Evolutionary conservation across 1,140 invertebrate genomes (phyloP).

Genomic region (Epicauta chinensis): DNA sequence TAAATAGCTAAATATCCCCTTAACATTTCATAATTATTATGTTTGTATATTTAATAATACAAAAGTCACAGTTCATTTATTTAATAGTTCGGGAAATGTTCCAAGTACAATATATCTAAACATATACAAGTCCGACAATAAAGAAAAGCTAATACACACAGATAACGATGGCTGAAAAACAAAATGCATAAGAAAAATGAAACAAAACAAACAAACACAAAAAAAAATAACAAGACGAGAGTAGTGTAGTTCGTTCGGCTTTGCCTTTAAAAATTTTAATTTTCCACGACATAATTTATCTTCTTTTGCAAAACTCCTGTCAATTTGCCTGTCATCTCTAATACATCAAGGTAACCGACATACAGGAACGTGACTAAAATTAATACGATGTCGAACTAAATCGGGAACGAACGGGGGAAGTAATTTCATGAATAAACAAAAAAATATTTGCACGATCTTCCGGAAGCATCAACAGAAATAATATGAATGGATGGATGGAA

Average conservation of each 20-base stretch:
- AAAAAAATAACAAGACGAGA: conserved; percentile 9
- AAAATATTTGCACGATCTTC: conserved; percentile 6
- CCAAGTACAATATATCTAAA: no score
- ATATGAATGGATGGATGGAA: no score
- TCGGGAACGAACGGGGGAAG: conserved; percentile 23
- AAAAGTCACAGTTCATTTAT: no score
- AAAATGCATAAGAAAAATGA: background rate
- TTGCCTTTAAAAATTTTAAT: conserved; percentile 28
- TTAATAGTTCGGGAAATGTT: no score
- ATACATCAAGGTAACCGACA: conserved; percentile 37
- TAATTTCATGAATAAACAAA: conserved; percentile 34
- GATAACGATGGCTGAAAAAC: conserved; percentile 7
- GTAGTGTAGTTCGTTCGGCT: background rate
- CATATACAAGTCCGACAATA: background rate
- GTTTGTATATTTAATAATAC: no score
- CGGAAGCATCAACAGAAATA: no score
- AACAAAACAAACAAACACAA: background rate
- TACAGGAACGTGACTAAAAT: conserved; percentile 37
- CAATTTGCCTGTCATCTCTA: conserved; percentile 39
- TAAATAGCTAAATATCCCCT: no score
- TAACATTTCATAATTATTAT: no score
- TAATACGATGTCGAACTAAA: conserved; percentile 33
- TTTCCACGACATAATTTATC: conserved; percentile 35
- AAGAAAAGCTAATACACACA: background rate
- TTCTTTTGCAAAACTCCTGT: conserved; percentile 37